Conservation (phyloP, 1,140 invertebrate species). For the Drosophila punjabiensis region DNA sequence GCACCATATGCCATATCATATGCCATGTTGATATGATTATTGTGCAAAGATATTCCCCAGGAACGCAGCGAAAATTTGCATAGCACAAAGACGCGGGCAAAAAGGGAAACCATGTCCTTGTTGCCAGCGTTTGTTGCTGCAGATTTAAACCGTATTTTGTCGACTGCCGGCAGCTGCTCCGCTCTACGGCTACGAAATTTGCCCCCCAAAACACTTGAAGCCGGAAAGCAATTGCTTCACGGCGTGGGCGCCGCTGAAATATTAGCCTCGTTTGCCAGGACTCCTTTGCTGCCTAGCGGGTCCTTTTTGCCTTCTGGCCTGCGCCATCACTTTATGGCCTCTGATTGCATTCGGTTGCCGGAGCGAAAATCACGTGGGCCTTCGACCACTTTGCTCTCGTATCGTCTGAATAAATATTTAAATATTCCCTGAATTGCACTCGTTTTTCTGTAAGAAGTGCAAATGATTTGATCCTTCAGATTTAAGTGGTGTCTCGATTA, state of each 20-base stretch:
- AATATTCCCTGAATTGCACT: slow-evolving; percentile 40
- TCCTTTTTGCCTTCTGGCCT: neutral
- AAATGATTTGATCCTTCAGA: slow-evolving; percentile 15
- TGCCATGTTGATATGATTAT: slow-evolving; percentile 57
- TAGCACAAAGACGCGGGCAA: slow-evolving; percentile 19
- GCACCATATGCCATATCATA: slow-evolving; percentile 40
- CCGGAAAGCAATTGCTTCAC: slow-evolving; percentile 77
- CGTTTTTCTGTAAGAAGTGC: slow-evolving; percentile 7
- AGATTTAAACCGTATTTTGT: slow-evolving; percentile 70
- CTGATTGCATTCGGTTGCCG: slow-evolving; percentile 62
- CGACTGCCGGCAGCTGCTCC: slow-evolving; percentile 62
- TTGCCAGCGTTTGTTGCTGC: slow-evolving; percentile 30
- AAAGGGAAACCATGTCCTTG: slow-evolving; percentile 6
- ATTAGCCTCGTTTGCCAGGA: slow-evolving; percentile 71
- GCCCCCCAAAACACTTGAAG: slow-evolving; percentile 65
- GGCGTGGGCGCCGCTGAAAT: slow-evolving; percentile 73
- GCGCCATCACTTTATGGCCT: slow-evolving; percentile 24
- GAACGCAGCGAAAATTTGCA: slow-evolving; percentile 48
- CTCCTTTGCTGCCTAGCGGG: neutral
- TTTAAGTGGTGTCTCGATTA: slow-evolving; percentile 5
- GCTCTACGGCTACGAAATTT: slow-evolving; percentile 31
- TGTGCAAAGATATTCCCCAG: slow-evolving; percentile 39
- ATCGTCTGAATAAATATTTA: slow-evolving; percentile 72
- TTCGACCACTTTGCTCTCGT: slow-evolving; percentile 51
- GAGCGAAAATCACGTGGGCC: slow-evolving; percentile 17